Base-by-base conservation (phyloP, 2,888 invertebrate genomes). In the Phoronis australis region DNA sequence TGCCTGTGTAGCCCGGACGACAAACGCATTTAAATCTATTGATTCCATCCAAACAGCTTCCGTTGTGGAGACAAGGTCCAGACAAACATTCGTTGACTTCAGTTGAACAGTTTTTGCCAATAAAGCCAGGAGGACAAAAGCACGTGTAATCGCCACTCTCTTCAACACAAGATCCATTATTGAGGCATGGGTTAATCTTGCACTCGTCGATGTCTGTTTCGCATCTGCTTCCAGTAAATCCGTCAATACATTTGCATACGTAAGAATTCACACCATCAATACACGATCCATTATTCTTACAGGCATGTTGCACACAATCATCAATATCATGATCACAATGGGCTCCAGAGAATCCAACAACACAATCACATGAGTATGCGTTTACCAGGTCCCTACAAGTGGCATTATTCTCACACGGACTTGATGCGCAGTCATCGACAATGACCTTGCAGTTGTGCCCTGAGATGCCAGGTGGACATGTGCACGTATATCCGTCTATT, bases 1-100 rank as follows among this genome's bases (percentile, higher is more conserved):
- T 35, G 6, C 44, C 44, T 2, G 35, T 35, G 18, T 21, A 31
- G 5, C 44, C 44, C 3, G 44, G 44, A n/a, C 22, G 21, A 35
- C 44, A 44, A 9, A 20, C n/a, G 35, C 44, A 44, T 35, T 35
- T n/a, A n/a, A 44, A 44, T 21, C 35, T 35, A 31, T 25, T 5
- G 15, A n/a, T 15, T 3, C 6, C 18, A n/a, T 44, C 31, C 22
- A 44, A 21, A 21, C 44, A 44, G 5, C 9, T 35, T 22, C 18
- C 27, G 4, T 4, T 15, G 20, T 35, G 15, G n/a, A 15, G n/a
- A 35, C 44, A 44, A 9, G 44, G 44, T n/a, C n/a, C 20, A 3
- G 44, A 35, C 12, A 15, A 22, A 35, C 44, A 44, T 31, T 15
- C 44, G 18, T 44, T 15, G 3, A 44, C 3, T 15, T 44, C 12